phyloP scores from a whole-genome alignment of 2,888 invertebrate species.

The Teleogryllus oceanicus region DNA sequence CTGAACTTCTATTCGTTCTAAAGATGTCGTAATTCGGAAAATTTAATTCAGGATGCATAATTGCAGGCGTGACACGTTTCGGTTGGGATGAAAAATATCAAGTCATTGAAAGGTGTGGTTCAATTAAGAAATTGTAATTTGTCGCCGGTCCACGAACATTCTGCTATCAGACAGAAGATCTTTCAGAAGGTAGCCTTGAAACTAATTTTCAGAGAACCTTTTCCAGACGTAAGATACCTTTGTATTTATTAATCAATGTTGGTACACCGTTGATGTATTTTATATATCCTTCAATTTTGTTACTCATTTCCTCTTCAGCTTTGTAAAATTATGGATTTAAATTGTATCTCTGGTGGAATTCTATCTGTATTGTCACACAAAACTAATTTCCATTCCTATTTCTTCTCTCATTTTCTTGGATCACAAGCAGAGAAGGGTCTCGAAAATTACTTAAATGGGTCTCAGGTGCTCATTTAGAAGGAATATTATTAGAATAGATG shows the following conservation, averaged over 20 bases:
- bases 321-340: background rate
- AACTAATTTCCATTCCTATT: no score
- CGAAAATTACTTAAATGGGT: background rate
- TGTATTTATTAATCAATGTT: background rate
- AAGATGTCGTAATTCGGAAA: background rate
- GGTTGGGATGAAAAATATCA: background rate
- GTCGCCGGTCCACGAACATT: background rate
- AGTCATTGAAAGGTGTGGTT: background rate
- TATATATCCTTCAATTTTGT: background rate
- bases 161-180: background rate
- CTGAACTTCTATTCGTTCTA: background rate
- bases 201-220: background rate
- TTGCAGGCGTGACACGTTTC: background rate
- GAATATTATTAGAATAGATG: no score
- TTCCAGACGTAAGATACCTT: background rate
- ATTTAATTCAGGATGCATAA: background rate
- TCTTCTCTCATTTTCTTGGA: background rate
- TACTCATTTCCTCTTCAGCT: background rate
- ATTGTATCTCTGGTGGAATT: background rate
- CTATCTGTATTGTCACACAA: background rate
- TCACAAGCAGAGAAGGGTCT: background rate
- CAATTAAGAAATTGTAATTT: background rate
- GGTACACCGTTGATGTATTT: conserved; percentile 1
- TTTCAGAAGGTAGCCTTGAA: background rate
- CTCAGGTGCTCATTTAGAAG: background rate